Base-by-base conservation (phyloP, 2,888 invertebrate genomes). In the Eilema griseolum region DNA sequence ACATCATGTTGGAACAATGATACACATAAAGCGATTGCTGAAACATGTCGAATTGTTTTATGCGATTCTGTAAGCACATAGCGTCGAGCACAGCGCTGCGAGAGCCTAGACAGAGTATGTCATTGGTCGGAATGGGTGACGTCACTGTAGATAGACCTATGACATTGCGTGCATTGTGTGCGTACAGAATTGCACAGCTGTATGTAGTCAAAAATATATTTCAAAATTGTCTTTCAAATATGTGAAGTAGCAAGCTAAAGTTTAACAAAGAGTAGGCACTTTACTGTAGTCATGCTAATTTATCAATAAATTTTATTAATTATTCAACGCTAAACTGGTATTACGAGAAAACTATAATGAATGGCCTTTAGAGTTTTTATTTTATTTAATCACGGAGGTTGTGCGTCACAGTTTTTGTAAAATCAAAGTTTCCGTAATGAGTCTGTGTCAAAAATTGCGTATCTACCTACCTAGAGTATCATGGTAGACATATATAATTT, bases 1-100 rank as follows among this genome's bases (percentile, higher is more conserved):
- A 92, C 90, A 92, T 93, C 89, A 90, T 86, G 85, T 84, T 85
- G 86, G 86, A 85, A 87, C 88, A 88, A 88, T 88, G 81, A 85
- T 82, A 78, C 78, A 81, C 83, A 83, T 85, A 80, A 85, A 84
- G 78, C 79, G 76, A 86, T 86, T 82, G 86, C 79, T 80, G 85
- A 85, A 80, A 84, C 86, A 84, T 83, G 82, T 81, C 85, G 84
- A 87, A 90, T 90, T 86, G 86, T 83, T 86, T 86, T 85, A 86
- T 86, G n/a, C n/a, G n/a, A n/a, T n/a, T n/a, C n/a, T n/a, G n/a
- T n/a, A n/a, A n/a, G n/a, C n/a, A n/a, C n/a, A n/a, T n/a, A n/a
- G n/a, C n/a, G n/a, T n/a, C n/a, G n/a, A n/a, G n/a, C n/a, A n/a
- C n/a, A n/a, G n/a, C n/a, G n/a, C n/a, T n/a, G n/a, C n/a, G n/a